Evolutionary conservation across 2,113 vertebrate genomes (phyloP), one percentile per base, ranked within the genome.

Genomic region (Lathamus discolor): DNA sequence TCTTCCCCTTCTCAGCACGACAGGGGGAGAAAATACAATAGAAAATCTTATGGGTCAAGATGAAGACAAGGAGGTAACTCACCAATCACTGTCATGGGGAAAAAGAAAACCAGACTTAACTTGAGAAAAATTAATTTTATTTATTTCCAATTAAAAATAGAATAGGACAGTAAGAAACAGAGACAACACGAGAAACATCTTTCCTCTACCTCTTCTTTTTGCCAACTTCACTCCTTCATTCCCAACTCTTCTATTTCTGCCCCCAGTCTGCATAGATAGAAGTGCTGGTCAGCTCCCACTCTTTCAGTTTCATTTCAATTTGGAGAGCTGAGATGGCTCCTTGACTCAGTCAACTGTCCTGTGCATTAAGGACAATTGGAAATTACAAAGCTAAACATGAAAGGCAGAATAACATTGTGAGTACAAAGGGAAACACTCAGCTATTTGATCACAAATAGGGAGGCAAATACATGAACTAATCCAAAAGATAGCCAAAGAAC

Each of bases 71-170:
- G 49, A 52, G 22, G 57, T 75, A 81, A 79, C 28, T 86, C 28
- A 44, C 2, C 9, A 10, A 4, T 44, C 57, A 41, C 7, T 7
- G 14, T 24, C 9, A 63, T 11, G 29, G 24, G 17, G 4, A 41
- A 81, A 77, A 93, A 75, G 22, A 4, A 72, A 48, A 1, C 3
- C 4, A 83, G 41, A 52, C 1, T 16, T 0, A 0, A 49, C 13
- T 22, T 66, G 8, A 18, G 29, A 10, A 49, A 83, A 93, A 84
- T 43, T 13, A 25, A 69, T 55, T 83, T 64, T 18, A 28, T 52
- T 62, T 55, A 64, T 55, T 81, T 9, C 4, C 22, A n/a, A 14
- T 49, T 82, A 57, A 87, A 91, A 91, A 76, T 46, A 54, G 3
- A 23, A 0, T 29, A n/a, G 41, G 5, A 9, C 48, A 37, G 14